phyloP scores from a whole-genome alignment of 2,888 invertebrate genomes.

The Troides helena region DNA sequence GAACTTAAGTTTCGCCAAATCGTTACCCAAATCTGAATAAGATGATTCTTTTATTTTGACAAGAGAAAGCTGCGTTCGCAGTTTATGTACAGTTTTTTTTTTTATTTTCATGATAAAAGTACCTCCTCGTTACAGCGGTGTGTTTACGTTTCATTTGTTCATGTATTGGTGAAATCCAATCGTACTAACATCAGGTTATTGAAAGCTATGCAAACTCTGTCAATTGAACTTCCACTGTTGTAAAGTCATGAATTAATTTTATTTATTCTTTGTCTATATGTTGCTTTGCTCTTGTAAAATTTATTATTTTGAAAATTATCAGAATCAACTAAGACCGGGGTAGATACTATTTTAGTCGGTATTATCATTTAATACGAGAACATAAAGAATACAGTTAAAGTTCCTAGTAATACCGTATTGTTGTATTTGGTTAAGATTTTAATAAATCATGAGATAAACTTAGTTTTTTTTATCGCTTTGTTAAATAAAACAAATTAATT shows the following conservation, averaged over 20 bases:
- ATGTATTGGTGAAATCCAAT: neutral
- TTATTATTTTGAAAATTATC: no score
- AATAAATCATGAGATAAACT: no score
- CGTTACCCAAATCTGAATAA: neutral
- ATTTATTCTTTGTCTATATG: neutral
- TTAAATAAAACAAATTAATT: no score
- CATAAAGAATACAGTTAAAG: no score
- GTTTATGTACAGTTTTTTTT: neutral
- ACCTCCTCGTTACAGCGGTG: neutral
- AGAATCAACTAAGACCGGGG: no score
- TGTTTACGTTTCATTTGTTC: neutral
- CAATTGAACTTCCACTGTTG: neutral
- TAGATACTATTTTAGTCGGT: no score
- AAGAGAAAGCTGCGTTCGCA: neutral
- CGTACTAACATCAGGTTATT: neutral
- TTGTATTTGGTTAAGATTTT: no score
- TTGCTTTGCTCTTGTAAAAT: no score
- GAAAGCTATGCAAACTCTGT: neutral
- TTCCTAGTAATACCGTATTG: no score
- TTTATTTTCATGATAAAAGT: neutral
- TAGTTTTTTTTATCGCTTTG: no score
- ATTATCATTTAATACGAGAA: no score
- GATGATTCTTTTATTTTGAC: slow-evolving; percentile 1
- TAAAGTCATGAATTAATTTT: neutral
- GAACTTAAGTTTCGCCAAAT: slow-evolving; percentile 2